Base-by-base conservation (phyloP, 2,888 invertebrate genomes). In the Rhamnusium bicolor region DNA sequence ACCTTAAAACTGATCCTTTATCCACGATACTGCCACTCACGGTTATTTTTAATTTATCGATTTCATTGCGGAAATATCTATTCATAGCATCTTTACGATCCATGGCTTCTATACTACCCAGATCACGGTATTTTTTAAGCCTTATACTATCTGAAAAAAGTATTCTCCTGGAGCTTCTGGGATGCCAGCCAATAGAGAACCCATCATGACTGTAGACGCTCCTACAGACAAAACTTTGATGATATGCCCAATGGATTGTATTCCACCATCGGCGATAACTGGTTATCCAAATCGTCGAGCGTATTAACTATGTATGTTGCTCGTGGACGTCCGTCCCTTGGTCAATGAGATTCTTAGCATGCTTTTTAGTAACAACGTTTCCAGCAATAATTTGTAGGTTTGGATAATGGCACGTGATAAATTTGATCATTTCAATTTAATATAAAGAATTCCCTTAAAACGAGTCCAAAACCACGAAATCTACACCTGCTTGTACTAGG, bases 91-190 rank as follows among this genome's bases (percentile, higher is more conserved):
- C 96, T 85, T 94, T 94, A 63, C 95, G 93, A 85, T 98, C 96
- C 99, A 99, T 99, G 1, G 99, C 99, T 89, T 99, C 99, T 77
- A 99, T 90, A 68, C 98, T 97, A 24, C 98, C 99, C 99, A 99
- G 99, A 24, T 99, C 99, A 82, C 99, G 92, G 87, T 99, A 99
- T 87, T 99, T 99, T 89, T 99, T 99, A 69, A 99, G 90, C 63
- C 99, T 92, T 0, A 99, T 98, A 72, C 99, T 99, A 88, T 99
- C 98, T 56, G 98, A 96, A 88, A 98, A 90, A 97, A 99, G 86
- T 99, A 99, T 88, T 99, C 99, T 8, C 99, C 99, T 0, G 99
- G 99, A 19, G 99, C 98, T 89, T 99, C 99, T 0, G 97, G 96
- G 1, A 99, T 99, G 1, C 99, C 99, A 63, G 99, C 99, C 74